These are phyloP conservation scores for Caenorhabditis sp. DNA, from an alignment of 2,888 invertebrate species.

Conservation along the genomic window DNA sequence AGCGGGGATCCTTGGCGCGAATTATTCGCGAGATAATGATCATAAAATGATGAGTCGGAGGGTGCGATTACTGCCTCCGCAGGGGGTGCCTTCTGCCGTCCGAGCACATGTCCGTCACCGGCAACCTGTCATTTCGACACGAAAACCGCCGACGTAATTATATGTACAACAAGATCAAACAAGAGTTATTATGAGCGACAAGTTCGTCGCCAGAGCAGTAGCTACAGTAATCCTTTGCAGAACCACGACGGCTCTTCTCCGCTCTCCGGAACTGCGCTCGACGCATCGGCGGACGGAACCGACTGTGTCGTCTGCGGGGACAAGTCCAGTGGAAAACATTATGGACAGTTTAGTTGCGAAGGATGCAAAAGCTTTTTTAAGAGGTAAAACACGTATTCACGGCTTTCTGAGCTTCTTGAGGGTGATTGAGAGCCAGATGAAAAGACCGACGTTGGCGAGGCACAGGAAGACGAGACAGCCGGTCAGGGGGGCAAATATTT, in stretches of 20 bases:
- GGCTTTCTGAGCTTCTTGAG: constrained; percentile 19
- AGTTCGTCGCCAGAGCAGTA: not conserved
- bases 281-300: constrained; percentile 26
- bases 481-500: constrained; percentile 1
- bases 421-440: constrained; percentile 29
- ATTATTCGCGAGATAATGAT: constrained; percentile 55
- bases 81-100: constrained; percentile 16
- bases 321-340: constrained; percentile 69
- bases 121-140: constrained; percentile 51
- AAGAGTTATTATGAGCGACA: not conserved
- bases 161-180: too few species aligned
- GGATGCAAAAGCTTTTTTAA: constrained; percentile 74
- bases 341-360: constrained; percentile 73
- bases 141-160: constrained; percentile 19
- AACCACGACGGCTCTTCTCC: constrained; percentile 1
- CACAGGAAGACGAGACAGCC: constrained; percentile 10
- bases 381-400: constrained; percentile 12
- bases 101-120: constrained; percentile 17
- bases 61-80: not conserved
- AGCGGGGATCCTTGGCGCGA: constrained; percentile 19
- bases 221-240: constrained; percentile 13
- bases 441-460: constrained; percentile 19
- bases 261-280: not conserved
- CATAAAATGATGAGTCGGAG: constrained; percentile 41
- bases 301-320: constrained; percentile 77